Percentiles rank a stretch among this genome's conserved stretches.
phyloP scores from a whole-genome alignment of 2,113 vertebrate species.

The Amphilophus citrinellus region DNA sequence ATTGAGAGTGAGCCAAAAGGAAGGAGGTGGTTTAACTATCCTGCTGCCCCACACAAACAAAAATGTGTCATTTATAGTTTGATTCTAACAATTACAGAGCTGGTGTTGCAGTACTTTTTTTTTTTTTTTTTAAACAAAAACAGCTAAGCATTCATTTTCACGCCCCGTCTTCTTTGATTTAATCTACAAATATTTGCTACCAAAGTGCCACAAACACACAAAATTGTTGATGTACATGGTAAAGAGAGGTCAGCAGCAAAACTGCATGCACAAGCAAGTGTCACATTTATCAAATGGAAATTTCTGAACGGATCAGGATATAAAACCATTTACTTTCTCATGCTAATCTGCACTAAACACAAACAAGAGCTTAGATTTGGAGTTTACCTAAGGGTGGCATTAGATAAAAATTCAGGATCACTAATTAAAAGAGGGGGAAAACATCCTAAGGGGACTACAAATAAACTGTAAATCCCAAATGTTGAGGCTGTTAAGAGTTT shows the following conservation, averaged over 20 bases:
- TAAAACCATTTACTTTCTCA: neutral
- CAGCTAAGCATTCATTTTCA: too few species aligned
- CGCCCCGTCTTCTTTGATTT: too few species aligned
- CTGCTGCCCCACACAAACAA: neutral
- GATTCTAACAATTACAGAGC: neutral
- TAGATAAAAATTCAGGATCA: neutral
- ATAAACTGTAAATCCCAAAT: slow-evolving; percentile 10
- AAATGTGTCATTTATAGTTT: neutral
- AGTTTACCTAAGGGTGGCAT: slow-evolving; percentile 3
- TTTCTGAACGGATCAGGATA: neutral
- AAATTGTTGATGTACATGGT: neutral
- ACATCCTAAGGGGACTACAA: neutral
- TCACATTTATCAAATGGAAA: neutral
- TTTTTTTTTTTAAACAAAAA: too few species aligned
- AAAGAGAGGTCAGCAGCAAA: neutral
- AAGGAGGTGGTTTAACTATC: neutral
- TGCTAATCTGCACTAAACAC: neutral
- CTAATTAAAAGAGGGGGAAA: neutral
- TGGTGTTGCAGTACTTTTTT: neutral
- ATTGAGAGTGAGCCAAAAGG: neutral
- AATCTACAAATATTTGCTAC: neutral
- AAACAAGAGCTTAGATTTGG: slow-evolving; percentile 9
- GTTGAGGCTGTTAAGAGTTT: neutral
- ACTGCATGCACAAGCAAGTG: neutral
- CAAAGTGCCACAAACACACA: neutral